Evolutionary conservation across 2,113 vertebrate species (phyloP).

Genomic region (rat (Rattus norvegicus)): GRCr8 NC_086039.1:150680001-150680500

Average conservation of each 20-base stretch:
- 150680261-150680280: neutral
- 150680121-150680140: neutral
- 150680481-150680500: neutral
- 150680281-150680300: neutral
- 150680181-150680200: neutral
- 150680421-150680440: neutral
- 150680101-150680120: neutral
- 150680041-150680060: neutral
- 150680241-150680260: neutral
- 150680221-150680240: neutral
- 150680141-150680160: neutral
- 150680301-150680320: neutral
- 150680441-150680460: neutral
- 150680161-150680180: neutral
- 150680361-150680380: neutral
- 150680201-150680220: neutral
- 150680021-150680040: neutral
- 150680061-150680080: neutral
- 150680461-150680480: neutral
- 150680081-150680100: neutral
- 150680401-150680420: neutral
- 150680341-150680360: neutral
- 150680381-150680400: neutral
- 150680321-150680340: neutral
- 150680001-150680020: neutral